These are phyloP conservation scores for Stichodactyla mertensii DNA, from an alignment of 64 coral and sea anemone genomes.

Conservation along the genomic window DNA sequence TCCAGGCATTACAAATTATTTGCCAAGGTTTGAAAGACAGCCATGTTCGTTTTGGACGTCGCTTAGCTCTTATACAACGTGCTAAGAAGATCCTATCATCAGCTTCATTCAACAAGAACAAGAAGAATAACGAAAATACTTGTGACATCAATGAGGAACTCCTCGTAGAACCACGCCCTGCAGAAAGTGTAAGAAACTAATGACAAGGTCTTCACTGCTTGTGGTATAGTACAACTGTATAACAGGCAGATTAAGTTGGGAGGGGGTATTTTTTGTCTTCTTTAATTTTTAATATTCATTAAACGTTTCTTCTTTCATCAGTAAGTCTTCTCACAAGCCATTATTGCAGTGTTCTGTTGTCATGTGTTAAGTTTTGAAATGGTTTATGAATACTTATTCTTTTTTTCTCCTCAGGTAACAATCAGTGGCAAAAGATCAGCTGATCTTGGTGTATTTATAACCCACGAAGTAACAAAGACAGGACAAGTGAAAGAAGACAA, in stretches of 20 bases:
- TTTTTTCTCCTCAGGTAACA: constrained; percentile 50
- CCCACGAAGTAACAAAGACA: constrained; percentile 56
- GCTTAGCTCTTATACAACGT: constrained; percentile 75
- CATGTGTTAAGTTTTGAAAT: no score
- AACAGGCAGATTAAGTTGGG: no score
- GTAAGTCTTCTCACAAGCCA: no score
- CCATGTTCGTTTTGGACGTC: constrained; percentile 74
- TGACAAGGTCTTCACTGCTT: no score
- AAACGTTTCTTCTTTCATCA: no score
- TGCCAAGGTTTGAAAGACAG: constrained; percentile 50
- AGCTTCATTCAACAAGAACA: constrained; percentile 47
- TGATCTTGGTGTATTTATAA: constrained; percentile 64
- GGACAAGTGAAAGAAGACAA: constrained; percentile 60
- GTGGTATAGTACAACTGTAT: no score
- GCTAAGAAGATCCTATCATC: constrained; percentile 67
- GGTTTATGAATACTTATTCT: background rate
- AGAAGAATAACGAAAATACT: constrained; percentile 24
- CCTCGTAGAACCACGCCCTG: constrained; percentile 53
- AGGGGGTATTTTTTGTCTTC: no score
- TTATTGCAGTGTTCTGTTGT: no score
- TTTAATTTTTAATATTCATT: no score
- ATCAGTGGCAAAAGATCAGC: constrained; percentile 79
- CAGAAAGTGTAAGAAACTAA: constrained; percentile 33
- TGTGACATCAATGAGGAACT: constrained; percentile 44
- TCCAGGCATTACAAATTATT: constrained; percentile 62